Evolutionary conservation across 1,140 invertebrate species (phyloP), one percentile per base, ranked within the genome.

Genomic region (Dendrolimus punctatus): DNA sequence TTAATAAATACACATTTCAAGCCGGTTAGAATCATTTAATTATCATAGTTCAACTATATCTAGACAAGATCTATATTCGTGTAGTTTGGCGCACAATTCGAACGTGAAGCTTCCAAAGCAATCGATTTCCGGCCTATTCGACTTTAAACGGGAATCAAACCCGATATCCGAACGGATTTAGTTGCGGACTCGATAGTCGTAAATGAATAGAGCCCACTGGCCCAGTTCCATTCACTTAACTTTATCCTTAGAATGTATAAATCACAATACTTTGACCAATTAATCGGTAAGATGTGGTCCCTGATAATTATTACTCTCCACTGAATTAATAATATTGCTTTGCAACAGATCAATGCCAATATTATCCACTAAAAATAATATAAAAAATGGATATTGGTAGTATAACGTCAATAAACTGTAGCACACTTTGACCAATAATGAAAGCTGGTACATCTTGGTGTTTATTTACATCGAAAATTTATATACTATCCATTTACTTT

Each of bases 71-170:
- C 7, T 23, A 55, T 52, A 59, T 66, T 68, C 43, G 36, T 38
- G 52, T 46, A 47, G 51, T 47, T 53, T 68, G 60, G 64, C 61
- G 63, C 70, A 79, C 73, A 77, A 81, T 80, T 76, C 71, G 66
- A 71, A 76, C 69, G 73, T 64, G 65, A 66, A 78, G 78, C 76
- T 74, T 80, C 71, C 60, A 81, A 82, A 82, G 79, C 80, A 79
- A 83, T 82, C 82, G 75, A 85, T 85, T 85, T 85, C 82, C 82
- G 78, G 78, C 73, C 77, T 85, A 83, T 85, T 83, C 80, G 79
- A 82, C 76, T 83, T 79, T 71, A 76, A 85, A 77, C 77, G 71
- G 68, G 76, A 83, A 83, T 78, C 82, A 79, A 85, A 82, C 79
- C 68, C 71, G 74, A 77, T 79, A 82, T 80, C 72, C 76, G 69